phyloP scores from a whole-genome alignment of 1,140 invertebrate species.

The Nixonia krombeini region DNA sequence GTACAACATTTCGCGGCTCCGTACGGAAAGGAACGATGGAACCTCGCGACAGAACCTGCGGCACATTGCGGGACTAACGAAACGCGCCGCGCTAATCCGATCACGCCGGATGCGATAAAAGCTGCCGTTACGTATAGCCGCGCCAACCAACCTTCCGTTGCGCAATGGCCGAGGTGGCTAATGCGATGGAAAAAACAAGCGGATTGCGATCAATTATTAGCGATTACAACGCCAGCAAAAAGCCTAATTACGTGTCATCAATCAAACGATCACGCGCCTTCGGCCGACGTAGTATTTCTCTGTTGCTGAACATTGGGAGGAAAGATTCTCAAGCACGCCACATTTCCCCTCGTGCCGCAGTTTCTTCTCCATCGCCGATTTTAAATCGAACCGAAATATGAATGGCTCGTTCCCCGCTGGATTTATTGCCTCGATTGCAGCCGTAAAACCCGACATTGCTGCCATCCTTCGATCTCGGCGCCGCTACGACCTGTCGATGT shows the following conservation, averaged over 20 bases:
- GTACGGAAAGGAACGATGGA: too few relatives aligned
- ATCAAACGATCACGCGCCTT: constrained; percentile 53
- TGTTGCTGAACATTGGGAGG: constrained; percentile 33
- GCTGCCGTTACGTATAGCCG: too few relatives aligned
- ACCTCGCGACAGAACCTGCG: too few relatives aligned
- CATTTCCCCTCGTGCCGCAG: too few relatives aligned
- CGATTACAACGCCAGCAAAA: constrained; percentile 65
- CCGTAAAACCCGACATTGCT: too few relatives aligned
- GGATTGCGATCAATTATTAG: constrained; percentile 69
- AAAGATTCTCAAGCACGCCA: constrained; percentile 30
- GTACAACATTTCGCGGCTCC: too few relatives aligned
- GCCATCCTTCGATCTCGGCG: too few relatives aligned
- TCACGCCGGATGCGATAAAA: too few relatives aligned
- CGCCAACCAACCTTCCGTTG: too few relatives aligned
- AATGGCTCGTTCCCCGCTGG: constrained; percentile 17
- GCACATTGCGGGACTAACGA: too few relatives aligned
- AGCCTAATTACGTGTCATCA: constrained; percentile 65
- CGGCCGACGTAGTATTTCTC: constrained; percentile 19
- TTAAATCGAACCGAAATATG: constrained; percentile 14
- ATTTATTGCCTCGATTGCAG: constrained; percentile 12
- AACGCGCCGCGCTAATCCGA: too few relatives aligned
- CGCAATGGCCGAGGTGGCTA: constrained; percentile 52
- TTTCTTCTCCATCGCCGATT: constrained; percentile 16
- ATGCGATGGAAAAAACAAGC: constrained; percentile 64
- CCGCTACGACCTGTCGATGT: too few relatives aligned